Base-by-base conservation (phyloP, 2,888 invertebrate genomes). In the Andrena haemorrhoa region DNA sequence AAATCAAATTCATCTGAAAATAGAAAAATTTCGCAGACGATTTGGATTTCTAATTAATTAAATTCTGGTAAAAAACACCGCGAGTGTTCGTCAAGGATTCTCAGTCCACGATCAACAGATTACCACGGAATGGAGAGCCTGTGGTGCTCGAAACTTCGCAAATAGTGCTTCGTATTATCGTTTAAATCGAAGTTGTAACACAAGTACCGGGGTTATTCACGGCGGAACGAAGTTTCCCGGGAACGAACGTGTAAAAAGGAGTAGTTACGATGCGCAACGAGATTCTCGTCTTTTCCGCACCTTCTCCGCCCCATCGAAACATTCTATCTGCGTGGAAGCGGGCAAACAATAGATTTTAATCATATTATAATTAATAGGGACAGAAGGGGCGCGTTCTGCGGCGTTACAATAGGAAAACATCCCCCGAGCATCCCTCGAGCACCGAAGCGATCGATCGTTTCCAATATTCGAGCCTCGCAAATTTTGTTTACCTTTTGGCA, bases 401-500 rank as follows among this genome's bases (percentile, higher is more conserved):
- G 47, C 53, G 58, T 58, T 66, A 61, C 61, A 33, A 33, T 5
- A n/a, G 5, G 61, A 23, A 53, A 71, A 68, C 53, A 61, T 63
- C 49, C 77, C 77, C 51, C 8, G 23, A 66, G 31, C 20, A 20
- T 12, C 12, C 41, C 31, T 47, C 47, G 51, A 69, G 23, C 56
- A 23, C 49, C 41, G 41, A 35, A 8, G 29, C 49, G 77, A 80
- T 79, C 77, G 71, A 77, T 80, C 53, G 78, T 20, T 61, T 33
- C 35, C 78, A 60, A 76, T 79, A 77, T 71, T 77, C 65, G 41
- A 47, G 65, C 4, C 23, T 60, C 47, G 71, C 60, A 77, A 79
- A 79, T 79, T 77, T 71, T 79, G 79, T 79, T 77, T 77, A 79
- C 77, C 65, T 79, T 79, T 79, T 75, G 31, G 47, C 64, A 65